These are phyloP conservation scores for Poicephalus meyeri DNA, from an alignment of 2,113 vertebrate genomes.

Conservation along the genomic window DNA sequence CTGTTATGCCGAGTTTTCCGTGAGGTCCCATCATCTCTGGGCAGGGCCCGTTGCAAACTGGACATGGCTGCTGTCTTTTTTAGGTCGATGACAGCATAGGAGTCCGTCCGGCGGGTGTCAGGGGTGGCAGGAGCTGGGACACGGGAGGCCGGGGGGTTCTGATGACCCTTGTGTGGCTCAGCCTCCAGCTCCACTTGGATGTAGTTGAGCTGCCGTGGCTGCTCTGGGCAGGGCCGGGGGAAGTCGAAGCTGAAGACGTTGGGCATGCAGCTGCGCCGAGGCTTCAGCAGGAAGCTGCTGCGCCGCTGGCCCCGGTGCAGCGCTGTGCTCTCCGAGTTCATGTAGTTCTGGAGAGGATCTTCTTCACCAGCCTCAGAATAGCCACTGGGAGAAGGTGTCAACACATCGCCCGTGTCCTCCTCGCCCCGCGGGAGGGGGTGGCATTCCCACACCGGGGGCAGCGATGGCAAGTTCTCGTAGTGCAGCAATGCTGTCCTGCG, in stretches of 20 bases:
- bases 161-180: constrained; percentile 61
- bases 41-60: constrained; percentile 94
- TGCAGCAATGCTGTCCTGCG: constrained; percentile 88
- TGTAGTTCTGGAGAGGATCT: constrained; percentile 86
- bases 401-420: constrained; percentile 76
- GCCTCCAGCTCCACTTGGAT: constrained; percentile 96
- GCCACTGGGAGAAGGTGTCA: constrained; percentile 84
- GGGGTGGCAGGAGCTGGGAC: neutral
- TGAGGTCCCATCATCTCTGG: constrained; percentile 93
- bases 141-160: neutral
- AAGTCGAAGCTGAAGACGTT: constrained; percentile 94
- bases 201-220: constrained; percentile 94
- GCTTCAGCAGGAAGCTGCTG: constrained; percentile 55
- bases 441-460: constrained; percentile 94
- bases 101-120: constrained; percentile 82
- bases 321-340: constrained; percentile 71
- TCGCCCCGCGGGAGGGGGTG: constrained; percentile 78
- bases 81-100: constrained; percentile 96
- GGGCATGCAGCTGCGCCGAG: constrained; percentile 66
- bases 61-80: constrained; percentile 99
- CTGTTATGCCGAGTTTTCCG: constrained; percentile 99
- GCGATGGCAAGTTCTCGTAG: constrained; percentile 94
- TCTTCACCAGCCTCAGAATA: constrained; percentile 89
- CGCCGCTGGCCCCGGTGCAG: constrained; percentile 63
- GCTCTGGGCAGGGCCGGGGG: constrained; percentile 81